Evolutionary conservation across 2,888 invertebrate genomes (phyloP).

Genomic region (Sinodicranocentrus sp.): DNA sequence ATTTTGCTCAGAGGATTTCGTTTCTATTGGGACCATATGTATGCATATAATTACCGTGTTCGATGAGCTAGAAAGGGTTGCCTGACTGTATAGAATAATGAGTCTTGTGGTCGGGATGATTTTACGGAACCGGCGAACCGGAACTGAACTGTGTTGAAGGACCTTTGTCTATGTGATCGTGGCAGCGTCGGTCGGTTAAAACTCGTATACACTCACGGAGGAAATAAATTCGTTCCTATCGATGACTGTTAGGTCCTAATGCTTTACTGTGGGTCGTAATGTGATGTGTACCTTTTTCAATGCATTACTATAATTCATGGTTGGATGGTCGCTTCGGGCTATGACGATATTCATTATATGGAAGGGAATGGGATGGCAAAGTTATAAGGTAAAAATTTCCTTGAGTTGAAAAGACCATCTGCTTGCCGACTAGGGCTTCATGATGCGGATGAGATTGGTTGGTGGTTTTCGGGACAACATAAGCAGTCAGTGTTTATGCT

Average conservation of each 20-base stretch:
- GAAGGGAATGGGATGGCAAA: slow-evolving; percentile 3
- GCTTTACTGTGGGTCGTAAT: background rate
- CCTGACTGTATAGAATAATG: slow-evolving; percentile 23
- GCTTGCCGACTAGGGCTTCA: slow-evolving; percentile 35
- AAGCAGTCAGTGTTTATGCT: too few relatives aligned
- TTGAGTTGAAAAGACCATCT: slow-evolving; percentile 65
- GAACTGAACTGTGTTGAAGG: slow-evolving; percentile 47
- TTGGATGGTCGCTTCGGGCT: slow-evolving; percentile 57
- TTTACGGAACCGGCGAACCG: slow-evolving; percentile 48
- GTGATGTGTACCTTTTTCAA: background rate
- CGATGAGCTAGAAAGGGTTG: slow-evolving; percentile 63
- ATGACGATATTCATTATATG: slow-evolving; percentile 45
- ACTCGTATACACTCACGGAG: background rate
- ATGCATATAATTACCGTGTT: slow-evolving; percentile 45
- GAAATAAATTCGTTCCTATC: slow-evolving; percentile 8
- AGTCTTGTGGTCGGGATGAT: slow-evolving; percentile 55
- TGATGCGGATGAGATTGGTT: slow-evolving; percentile 25
- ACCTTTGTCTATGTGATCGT: slow-evolving; percentile 30
- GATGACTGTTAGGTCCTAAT: background rate
- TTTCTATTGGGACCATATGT: background rate
- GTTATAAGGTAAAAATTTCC: slow-evolving; percentile 23
- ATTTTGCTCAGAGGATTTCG: too few relatives aligned
- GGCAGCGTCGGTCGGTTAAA: too few relatives aligned
- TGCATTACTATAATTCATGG: slow-evolving; percentile 47
- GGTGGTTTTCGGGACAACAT: background rate